Evolutionary conservation across 2,888 invertebrate genomes (phyloP).

Genomic region (Molanna angustata): DNA sequence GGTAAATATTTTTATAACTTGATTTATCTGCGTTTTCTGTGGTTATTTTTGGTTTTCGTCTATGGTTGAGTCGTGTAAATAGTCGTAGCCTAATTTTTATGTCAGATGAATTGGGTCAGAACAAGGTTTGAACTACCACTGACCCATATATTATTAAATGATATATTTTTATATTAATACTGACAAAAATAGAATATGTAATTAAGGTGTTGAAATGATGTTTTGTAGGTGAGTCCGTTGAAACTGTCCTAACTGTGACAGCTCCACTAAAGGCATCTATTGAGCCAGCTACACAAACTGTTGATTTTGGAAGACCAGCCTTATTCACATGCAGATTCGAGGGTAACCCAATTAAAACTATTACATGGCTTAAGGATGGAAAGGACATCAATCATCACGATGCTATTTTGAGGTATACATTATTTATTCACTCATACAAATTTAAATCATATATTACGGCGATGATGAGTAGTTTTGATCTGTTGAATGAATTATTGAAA

Average conservation of each 20-base stretch:
- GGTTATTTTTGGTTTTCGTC: too few relatives aligned
- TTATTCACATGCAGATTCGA: conserved; percentile 87
- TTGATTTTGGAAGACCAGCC: conserved; percentile 91
- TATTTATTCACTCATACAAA: background rate
- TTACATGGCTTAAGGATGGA: conserved; percentile 92
- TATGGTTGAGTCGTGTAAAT: too few relatives aligned
- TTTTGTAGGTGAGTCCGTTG: conserved; percentile 83
- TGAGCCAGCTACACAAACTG: conserved; percentile 87
- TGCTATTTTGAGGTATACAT: conserved; percentile 60
- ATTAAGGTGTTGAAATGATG: background rate
- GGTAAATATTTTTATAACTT: too few relatives aligned
- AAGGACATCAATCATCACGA: conserved; percentile 81
- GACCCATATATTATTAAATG: too few relatives aligned
- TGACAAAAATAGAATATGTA: background rate
- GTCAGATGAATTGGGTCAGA: too few relatives aligned
- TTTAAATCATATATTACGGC: too few relatives aligned
- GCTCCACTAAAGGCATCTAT: conserved; percentile 86
- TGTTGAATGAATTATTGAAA: too few relatives aligned
- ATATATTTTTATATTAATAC: background rate
- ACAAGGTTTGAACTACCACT: too few relatives aligned
- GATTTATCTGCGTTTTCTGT: too few relatives aligned
- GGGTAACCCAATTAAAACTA: conserved; percentile 87
- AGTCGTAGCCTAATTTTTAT: too few relatives aligned
- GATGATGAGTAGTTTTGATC: too few relatives aligned
- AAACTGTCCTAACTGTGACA: conserved; percentile 88